Percentiles rank a stretch among this genome's conserved stretches.
Conservation (phyloP, 2,888 invertebrate species). For the Ophonus ardosiacus region DNA sequence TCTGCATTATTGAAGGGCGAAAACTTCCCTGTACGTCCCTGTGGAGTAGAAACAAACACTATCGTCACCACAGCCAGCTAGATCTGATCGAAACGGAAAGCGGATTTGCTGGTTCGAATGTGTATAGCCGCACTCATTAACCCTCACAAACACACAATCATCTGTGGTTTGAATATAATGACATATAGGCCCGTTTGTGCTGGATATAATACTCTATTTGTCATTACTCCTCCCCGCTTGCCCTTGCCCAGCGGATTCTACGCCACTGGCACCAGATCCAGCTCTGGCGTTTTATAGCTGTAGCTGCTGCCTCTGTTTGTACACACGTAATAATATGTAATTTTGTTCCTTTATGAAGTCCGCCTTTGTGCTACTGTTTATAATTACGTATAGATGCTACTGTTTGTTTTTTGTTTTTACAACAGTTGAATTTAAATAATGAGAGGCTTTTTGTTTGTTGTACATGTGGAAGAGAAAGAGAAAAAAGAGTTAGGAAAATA, state of each 20-base stretch:
- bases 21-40: not conserved
- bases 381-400: conserved; percentile 47
- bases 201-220: conserved; percentile 64
- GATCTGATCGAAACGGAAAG: conserved; percentile 59
- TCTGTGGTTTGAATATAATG: conserved; percentile 61
- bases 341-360: conserved; percentile 62
- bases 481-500: not conserved
- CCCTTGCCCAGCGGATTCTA: conserved; percentile 9
- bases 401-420: conserved; percentile 57
- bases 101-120: conserved; percentile 60
- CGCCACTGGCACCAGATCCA: conserved; percentile 15
- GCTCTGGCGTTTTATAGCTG: conserved; percentile 32
- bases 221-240: conserved; percentile 49
- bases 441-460: conserved; percentile 47
- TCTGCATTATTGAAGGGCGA: not conserved
- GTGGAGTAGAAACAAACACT: conserved; percentile 7
- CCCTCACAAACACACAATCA: conserved; percentile 42
- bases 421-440: conserved; percentile 58
- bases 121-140: conserved; percentile 58
- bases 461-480: not conserved
- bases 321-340: conserved; percentile 61
- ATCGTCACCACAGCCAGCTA: not conserved
- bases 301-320: conserved; percentile 42
- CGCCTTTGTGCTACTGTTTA: conserved; percentile 61
- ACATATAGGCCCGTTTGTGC: conserved; percentile 59